phyloP scores from a whole-genome alignment of 2,797 vertebrate genomes.

The Danio jaintianensis region DNA sequence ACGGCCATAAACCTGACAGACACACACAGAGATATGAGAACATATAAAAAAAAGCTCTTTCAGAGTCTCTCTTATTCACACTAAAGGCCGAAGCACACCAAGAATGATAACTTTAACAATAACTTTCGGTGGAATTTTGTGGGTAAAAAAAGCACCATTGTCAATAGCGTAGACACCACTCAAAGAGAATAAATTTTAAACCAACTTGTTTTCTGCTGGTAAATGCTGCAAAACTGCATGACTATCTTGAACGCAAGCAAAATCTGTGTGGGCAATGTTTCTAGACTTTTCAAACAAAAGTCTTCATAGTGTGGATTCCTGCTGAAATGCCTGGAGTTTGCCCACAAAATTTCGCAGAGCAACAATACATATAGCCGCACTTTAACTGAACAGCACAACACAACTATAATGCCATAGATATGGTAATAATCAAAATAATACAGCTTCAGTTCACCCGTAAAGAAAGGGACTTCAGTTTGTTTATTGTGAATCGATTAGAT shows the following conservation, averaged over 20 bases:
- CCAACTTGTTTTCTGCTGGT: no score
- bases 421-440: background rate
- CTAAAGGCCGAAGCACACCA: background rate
- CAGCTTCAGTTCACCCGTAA: background rate
- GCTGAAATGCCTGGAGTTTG: background rate
- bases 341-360: background rate
- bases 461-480: no score
- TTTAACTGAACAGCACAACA: background rate
- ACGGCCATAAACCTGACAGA: constrained; percentile 83
- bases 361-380: background rate
- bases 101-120: background rate
- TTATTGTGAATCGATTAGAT: background rate
- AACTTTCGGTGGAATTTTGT: background rate
- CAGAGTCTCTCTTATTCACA: background rate
- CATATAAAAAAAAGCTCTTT: constrained; percentile 10
- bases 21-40: constrained; percentile 24
- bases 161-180: background rate
- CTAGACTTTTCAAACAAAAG: background rate
- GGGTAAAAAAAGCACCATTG: background rate
- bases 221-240: background rate
- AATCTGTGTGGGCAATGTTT: background rate
- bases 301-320: background rate
- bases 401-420: no score
- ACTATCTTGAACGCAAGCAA: background rate
- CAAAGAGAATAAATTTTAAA: no score